Evolutionary conservation across 2,888 invertebrate genomes (phyloP).

Genomic region (Callinectes sapidus): DNA sequence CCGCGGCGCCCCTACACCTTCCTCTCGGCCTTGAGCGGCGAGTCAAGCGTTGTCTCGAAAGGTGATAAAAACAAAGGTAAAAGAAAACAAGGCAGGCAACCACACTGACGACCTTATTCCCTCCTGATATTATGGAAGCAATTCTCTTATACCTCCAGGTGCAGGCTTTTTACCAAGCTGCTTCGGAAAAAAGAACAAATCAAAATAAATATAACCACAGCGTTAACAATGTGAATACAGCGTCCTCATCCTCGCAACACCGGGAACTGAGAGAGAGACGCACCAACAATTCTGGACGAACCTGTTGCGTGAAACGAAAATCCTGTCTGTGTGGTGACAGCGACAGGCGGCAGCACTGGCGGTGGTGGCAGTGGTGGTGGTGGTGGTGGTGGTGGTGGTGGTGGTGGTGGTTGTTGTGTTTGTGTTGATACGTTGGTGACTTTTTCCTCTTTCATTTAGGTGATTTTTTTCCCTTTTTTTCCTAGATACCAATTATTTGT

Average conservation of each 20-base stretch:
- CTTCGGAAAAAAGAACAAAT: background rate
- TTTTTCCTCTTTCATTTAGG: background rate
- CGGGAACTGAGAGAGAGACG: background rate
- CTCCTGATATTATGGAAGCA: conserved; percentile 25
- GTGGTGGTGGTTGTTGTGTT: background rate
- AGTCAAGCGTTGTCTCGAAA: background rate
- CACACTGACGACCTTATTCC: conserved; percentile 13
- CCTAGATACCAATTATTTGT: background rate
- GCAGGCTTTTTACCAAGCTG: background rate
- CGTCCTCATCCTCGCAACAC: conserved; percentile 17
- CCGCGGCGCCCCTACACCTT: conserved; percentile 2
- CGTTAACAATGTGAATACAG: conserved; percentile 36
- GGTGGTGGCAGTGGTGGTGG: background rate
- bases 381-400: background rate
- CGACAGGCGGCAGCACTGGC: background rate
- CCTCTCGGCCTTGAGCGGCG: conserved; percentile 4
- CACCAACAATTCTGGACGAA: background rate
- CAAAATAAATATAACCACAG: conserved; percentile 21
- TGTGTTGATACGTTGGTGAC: background rate
- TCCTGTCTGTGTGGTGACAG: background rate
- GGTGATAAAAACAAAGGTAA: conserved; percentile 27
- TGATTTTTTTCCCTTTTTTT: background rate
- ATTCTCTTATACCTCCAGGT: background rate
- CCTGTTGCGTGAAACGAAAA: background rate
- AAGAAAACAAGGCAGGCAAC: background rate